Evolutionary conservation across 2,797 vertebrate species (phyloP), one percentile per base, ranked within the genome.

Genomic region (Cyclura pinguis): DNA sequence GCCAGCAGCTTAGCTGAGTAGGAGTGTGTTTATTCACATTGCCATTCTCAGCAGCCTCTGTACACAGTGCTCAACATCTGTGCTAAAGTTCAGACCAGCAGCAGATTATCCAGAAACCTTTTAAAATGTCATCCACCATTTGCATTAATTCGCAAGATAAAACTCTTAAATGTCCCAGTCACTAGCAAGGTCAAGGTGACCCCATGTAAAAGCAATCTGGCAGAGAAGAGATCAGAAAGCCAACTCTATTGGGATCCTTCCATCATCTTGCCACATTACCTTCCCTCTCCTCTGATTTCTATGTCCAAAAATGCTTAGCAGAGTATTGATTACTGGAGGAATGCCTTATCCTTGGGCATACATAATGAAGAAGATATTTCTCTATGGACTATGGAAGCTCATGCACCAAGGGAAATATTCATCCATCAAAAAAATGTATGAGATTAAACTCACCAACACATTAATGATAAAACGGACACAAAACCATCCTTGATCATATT

Each of bases 1-100:
- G 81, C 72, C 38, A 73, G 64, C 42, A 29, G 62, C 77, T 80
- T 72, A 59, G 42, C 76, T 1, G 38, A 80, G 91, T 0, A 83
- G 69, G 24, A 83, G 4, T 0, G 1, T 62, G 35, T 77, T 87
- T 59, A 82, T 89, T 67, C 78, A 92, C 0, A 0, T 2, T 38
- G 59, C 57, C n/a, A 0, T 47, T 72, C 4, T 3, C 42, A 10
- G 69, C 47, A 72, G 42, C 27, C n/a, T 92, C 91, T 78, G 85
- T 8, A 42, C 59, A 32, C 6, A 0, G 67, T 64, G 24, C 91
- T 88, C 24, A 24, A 9, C 16, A 6, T 77, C 67, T n/a, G 12
- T 14, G 18, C 83, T 85, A 67, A 93, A 91, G 78, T 90, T 93
- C 95, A 92, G 62, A 77, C 62, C 88, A 55, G 10, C 24, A 78